Evolutionary conservation across 2,888 invertebrate genomes (phyloP).

Genomic region (Pilophorus perplexus): DNA sequence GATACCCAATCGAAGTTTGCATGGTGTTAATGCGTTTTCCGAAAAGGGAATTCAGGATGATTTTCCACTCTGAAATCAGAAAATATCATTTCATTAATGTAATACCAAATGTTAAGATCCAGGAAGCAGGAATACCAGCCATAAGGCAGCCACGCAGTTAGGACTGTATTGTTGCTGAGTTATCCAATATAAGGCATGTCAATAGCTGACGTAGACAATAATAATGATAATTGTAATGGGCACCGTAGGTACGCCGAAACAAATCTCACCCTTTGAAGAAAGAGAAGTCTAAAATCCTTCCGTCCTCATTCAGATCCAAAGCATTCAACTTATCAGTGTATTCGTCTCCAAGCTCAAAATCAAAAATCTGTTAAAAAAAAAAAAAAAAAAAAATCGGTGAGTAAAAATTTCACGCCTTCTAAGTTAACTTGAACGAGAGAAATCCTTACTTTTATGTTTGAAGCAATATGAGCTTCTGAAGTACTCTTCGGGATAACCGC

Average conservation of each 20-base stretch:
- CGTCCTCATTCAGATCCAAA: constrained; percentile 64
- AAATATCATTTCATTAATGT: not conserved
- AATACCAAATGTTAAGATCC: not conserved
- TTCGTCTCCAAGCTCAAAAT: constrained; percentile 63
- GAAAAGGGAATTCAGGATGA: constrained; percentile 69
- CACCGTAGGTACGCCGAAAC: too few relatives aligned
- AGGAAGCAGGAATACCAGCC: not conserved
- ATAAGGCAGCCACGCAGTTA: too few relatives aligned
- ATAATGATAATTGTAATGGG: not conserved
- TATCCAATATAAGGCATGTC: too few relatives aligned
- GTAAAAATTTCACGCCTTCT: too few relatives aligned
- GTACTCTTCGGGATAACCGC: constrained; percentile 83
- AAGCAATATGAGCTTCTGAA: constrained; percentile 65
- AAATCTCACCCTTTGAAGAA: constrained; percentile 67
- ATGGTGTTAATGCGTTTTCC: not conserved
- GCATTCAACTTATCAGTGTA: constrained; percentile 63
- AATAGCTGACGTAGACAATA: too few relatives aligned
- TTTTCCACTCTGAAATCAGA: constrained; percentile 54
- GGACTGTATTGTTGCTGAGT: too few relatives aligned
- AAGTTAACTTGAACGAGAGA: too few relatives aligned
- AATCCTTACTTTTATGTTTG: constrained; percentile 74
- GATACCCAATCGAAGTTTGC: too few relatives aligned
- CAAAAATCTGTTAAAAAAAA: constrained; percentile 56
- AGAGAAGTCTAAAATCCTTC: constrained; percentile 68
- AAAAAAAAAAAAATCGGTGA: not conserved